Conservation (phyloP, 2,113 vertebrate species). For the Lycaon pictus region DNA sequence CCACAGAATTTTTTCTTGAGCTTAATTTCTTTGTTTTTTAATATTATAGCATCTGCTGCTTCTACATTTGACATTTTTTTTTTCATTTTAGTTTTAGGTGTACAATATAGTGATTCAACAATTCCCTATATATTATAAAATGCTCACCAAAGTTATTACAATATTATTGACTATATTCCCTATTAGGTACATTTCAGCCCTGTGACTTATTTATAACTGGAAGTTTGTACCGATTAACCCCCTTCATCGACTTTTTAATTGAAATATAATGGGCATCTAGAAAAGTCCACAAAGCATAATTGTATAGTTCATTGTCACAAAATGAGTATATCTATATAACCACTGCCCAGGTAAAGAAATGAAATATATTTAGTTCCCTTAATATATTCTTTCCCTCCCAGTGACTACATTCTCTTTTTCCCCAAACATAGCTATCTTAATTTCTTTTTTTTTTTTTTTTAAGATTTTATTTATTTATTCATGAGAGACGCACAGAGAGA, state of each 20-base stretch:
- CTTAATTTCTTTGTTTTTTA: background rate
- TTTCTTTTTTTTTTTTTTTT: background rate
- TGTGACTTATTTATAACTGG: background rate
- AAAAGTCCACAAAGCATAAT: background rate
- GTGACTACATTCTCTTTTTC: background rate
- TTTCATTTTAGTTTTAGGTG: background rate
- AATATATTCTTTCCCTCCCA: background rate
- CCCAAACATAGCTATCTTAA: background rate
- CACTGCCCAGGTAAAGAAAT: conserved; percentile 12
- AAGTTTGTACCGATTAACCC: background rate
- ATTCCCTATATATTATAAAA: background rate
- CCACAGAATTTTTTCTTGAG: background rate
- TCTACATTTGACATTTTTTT: background rate
- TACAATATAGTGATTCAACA: background rate
- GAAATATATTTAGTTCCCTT: conserved; percentile 35
- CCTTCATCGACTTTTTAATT: background rate
- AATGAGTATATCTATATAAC: conserved; percentile 11
- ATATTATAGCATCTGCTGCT: background rate
- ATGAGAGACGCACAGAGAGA: too few relatives aligned
- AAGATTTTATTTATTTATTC: too few relatives aligned
- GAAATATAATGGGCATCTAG: background rate
- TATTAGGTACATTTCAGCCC: background rate
- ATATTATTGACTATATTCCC: background rate
- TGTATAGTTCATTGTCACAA: conserved; percentile 31
- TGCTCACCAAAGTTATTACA: background rate